These are phyloP conservation scores for Phalacrocorax aristotelis DNA, from an alignment of 2,113 vertebrate species.

Conservation along the genomic window DNA sequence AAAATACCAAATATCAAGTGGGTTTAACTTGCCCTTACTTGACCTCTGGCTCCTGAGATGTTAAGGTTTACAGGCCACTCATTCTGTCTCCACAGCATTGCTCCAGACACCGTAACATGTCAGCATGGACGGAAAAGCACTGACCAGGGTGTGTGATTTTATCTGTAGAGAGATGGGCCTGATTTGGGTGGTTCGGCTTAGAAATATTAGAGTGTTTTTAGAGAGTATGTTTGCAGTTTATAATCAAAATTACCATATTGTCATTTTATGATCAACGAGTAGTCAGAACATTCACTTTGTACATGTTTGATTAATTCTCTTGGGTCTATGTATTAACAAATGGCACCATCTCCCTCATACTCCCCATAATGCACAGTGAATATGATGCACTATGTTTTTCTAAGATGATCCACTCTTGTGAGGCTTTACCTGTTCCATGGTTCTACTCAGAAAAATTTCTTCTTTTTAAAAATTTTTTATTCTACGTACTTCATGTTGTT, in stretches of 20 bases:
- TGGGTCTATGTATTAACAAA: not conserved
- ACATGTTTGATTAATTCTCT: not conserved
- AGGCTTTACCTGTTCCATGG: not conserved
- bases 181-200: not conserved
- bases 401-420: not conserved
- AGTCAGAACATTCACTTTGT: not conserved
- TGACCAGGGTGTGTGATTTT: not conserved
- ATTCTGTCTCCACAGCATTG: not conserved
- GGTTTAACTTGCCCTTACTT: not conserved
- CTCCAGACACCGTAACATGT: not conserved
- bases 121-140: not conserved
- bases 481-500: not conserved
- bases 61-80: not conserved
- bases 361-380: not conserved
- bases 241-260: not conserved
- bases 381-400: not conserved
- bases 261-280: not conserved
- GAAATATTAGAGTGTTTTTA: not conserved
- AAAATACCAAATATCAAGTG: not conserved
- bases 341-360: not conserved
- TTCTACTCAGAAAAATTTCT: not conserved
- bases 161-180: not conserved
- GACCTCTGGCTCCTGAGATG: not conserved
- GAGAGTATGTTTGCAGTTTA: not conserved
- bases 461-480: not conserved